Percentiles rank a stretch among this genome's conserved stretches.
Conservation (phyloP, 2,888 invertebrate genomes). For the Lepidochrysops patricia region DNA sequence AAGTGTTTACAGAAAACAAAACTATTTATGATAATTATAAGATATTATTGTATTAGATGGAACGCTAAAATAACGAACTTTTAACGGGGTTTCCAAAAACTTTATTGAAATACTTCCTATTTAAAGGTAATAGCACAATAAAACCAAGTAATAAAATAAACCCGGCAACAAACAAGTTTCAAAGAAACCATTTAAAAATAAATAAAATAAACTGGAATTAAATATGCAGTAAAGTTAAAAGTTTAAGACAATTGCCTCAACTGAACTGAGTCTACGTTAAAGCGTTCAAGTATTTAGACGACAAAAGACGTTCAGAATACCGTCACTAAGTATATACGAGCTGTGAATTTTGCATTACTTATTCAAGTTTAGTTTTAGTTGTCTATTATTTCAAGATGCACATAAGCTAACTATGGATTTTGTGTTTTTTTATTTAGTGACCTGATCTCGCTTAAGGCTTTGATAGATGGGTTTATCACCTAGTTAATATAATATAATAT, state of each 20-base stretch:
- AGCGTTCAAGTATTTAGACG: constrained; percentile 1
- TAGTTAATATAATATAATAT: no score
- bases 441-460: no score
- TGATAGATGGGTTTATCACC: no score
- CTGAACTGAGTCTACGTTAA: constrained; percentile 1
- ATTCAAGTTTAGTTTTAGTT: not conserved
- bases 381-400: no score
- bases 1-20: no score
- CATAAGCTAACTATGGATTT: no score
- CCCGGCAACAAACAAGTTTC: not conserved
- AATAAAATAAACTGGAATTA: not conserved
- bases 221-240: constrained; percentile 10
- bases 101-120: not conserved
- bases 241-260: constrained; percentile 10
- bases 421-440: no score
- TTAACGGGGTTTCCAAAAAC: no score
- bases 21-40: no score
- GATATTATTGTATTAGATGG: no score
- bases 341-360: not conserved
- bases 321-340: not conserved
- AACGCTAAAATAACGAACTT: no score
- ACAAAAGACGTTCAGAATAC: constrained; percentile 1
- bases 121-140: not conserved
- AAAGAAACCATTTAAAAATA: not conserved
- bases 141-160: not conserved